Evolutionary conservation across 2,797 vertebrate species (phyloP).

Genomic region (Ctenopoma kingsleyae): DNA sequence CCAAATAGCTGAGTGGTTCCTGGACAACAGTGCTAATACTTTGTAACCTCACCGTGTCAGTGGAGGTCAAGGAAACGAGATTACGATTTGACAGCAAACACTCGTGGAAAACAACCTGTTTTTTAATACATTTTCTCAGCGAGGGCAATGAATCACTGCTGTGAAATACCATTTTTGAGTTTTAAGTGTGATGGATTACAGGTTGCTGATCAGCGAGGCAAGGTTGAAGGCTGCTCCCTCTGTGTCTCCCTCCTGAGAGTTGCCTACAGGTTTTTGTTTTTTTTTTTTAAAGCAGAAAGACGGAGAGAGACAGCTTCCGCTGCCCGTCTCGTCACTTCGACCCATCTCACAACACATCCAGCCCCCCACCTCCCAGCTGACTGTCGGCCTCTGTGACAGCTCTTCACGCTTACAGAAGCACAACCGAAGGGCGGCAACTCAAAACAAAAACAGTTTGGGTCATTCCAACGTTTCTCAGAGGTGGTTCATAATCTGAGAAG

Average conservation of each 20-base stretch:
- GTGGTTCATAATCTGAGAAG: neutral
- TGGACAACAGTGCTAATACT: constrained; percentile 36
- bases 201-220: constrained; percentile 60
- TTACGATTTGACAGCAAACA: constrained; percentile 50
- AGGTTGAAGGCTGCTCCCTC: constrained; percentile 43
- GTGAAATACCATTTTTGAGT: constrained; percentile 66
- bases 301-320: constrained; percentile 36
- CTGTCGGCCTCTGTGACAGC: constrained; percentile 54
- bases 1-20: constrained; percentile 30
- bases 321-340: constrained; percentile 51
- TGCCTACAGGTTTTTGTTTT: constrained; percentile 22
- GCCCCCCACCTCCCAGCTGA: constrained; percentile 37
- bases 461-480: constrained; percentile 25
- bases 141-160: constrained; percentile 54
- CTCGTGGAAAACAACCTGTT: constrained; percentile 24
- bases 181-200: constrained; percentile 78
- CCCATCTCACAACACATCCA: constrained; percentile 45
- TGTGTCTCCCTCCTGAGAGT: constrained; percentile 40
- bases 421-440: constrained; percentile 37
- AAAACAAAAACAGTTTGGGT: constrained; percentile 9
- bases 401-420: constrained; percentile 55
- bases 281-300: constrained; percentile 24
- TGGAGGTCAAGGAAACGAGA: constrained; percentile 28
- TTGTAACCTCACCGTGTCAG: constrained; percentile 41
- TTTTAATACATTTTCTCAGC: constrained; percentile 33